These are phyloP conservation scores for Antheraea pernyi DNA, from an alignment of 1,140 invertebrate genomes.

Conservation along the genomic window DNA sequence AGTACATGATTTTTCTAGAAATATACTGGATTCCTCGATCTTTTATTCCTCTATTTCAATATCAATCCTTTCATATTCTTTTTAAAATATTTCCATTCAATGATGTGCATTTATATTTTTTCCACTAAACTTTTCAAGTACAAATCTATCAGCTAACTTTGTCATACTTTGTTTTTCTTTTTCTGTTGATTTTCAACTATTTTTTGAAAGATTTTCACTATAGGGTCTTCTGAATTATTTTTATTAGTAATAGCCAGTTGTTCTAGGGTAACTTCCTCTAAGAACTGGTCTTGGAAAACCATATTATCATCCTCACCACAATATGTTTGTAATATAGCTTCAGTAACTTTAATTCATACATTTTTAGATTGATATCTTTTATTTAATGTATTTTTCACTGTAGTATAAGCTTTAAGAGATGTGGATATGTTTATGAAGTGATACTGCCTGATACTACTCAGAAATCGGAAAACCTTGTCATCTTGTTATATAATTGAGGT, in stretches of 20 bases:
- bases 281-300: slow-evolving; percentile 22
- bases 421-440: too few relatives aligned
- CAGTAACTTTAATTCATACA: slow-evolving; percentile 25
- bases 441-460: too few relatives aligned
- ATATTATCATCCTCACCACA: slow-evolving; percentile 24
- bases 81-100: slow-evolving; percentile 48
- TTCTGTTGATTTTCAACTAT: slow-evolving; percentile 16
- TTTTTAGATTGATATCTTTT: slow-evolving; percentile 26
- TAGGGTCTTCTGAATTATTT: slow-evolving; percentile 17
- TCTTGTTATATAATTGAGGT: too few relatives aligned
- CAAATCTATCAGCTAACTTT: slow-evolving; percentile 31
- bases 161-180: slow-evolving; percentile 19
- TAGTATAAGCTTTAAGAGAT: too few relatives aligned
- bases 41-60: slow-evolving; percentile 35
- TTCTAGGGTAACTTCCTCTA: slow-evolving; percentile 25
- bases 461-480: too few relatives aligned
- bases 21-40: slow-evolving; percentile 47
- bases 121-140: slow-evolving; percentile 31
- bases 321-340: slow-evolving; percentile 21
- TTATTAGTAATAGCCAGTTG: slow-evolving; percentile 9
- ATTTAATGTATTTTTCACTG: too few relatives aligned
- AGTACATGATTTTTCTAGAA: slow-evolving; percentile 39
- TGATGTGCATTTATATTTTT: slow-evolving; percentile 28
- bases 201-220: slow-evolving; percentile 27
- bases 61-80: slow-evolving; percentile 40